Base-by-base conservation (phyloP, 2,797 vertebrate species). In the Gymnoscopelus microlampas region DNA sequence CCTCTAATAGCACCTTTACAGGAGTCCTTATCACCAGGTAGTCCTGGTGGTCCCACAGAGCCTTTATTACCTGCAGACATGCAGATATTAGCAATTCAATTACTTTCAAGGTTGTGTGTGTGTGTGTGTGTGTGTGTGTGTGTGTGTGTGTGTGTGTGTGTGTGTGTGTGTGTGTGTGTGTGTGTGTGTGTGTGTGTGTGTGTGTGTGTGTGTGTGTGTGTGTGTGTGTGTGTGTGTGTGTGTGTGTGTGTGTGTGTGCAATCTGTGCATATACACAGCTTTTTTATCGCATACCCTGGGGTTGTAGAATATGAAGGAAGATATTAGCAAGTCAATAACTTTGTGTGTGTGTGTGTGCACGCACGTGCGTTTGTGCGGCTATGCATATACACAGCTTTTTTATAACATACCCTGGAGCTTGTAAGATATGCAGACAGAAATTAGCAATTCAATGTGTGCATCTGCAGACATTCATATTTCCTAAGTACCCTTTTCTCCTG, bases 401-500 rank as follows among this genome's bases (percentile, higher is more conserved):
- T 8, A 10, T 44, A 44, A 44, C 39, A 10, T 44, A 44, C 39
- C 39, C 39, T 44, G 39, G 39, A 44, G 39, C 9, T 44, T 44
- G 39, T 44, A 35, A 6, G 0, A 35, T 35, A 5, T 35, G 5
- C 32, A 35, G 32, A 35, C 29, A 32, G 2, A 32, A 5, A 5
- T 35, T 6, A 35, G 32, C 5, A 5, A 35, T 35, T 35, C 32
- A 35, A 35, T 35, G 13, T 59, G 23, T 6, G 12, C 3, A 11
- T 9, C 5, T 71, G 47, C 1, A 56, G 29, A 49, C 6, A 5
- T 62, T 19, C 9, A 26, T 55, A 3, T 10, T 47, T 32, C 1
- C 14, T 60, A 3, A 49, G 1, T 69, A 91, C 92, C 92, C 68
- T 88, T 93, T 60, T 66, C 58, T 67, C 91, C 92, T 15, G 32